phyloP scores from a whole-genome alignment of 1,140 invertebrate species.

The Agrilus planipennis region DNA sequence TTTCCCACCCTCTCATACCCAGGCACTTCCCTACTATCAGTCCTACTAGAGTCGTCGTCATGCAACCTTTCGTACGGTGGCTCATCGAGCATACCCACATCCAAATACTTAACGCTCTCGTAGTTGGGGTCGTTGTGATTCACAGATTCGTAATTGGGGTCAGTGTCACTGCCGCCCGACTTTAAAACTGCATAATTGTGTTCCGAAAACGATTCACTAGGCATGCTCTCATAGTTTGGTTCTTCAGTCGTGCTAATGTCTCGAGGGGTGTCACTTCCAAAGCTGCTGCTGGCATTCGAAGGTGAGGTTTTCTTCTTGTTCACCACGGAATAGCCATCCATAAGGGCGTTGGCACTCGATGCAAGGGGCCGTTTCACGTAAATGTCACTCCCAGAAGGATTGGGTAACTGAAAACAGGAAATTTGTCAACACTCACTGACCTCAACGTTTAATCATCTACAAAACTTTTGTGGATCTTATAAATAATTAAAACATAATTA shows the following conservation, averaged over 20 bases:
- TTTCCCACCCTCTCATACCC: no score
- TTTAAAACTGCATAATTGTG: conserved; percentile 43
- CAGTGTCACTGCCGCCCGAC: conserved; percentile 51
- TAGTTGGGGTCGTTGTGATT: conserved; percentile 37
- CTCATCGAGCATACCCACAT: conserved; percentile 34
- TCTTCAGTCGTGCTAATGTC: conserved; percentile 27
- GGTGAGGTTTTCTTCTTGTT: conserved; percentile 37
- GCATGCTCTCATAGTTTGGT: conserved; percentile 59
- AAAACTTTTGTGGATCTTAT: no score
- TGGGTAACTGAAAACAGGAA: no score
- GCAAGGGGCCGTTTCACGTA: no score
- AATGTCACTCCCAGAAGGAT: no score
- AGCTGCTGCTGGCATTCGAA: conserved; percentile 6
- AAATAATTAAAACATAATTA: no score
- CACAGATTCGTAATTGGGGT: conserved; percentile 40
- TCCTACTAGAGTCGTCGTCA: conserved; percentile 31
- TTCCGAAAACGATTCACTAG: conserved; percentile 38
- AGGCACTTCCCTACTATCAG: no score
- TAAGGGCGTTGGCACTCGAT: no score
- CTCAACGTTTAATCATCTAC: no score
- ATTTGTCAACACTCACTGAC: no score
- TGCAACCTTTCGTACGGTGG: conserved; percentile 41
- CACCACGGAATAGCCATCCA: conserved; percentile 40
- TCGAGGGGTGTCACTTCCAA: conserved; percentile 9
- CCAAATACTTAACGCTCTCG: conserved; percentile 43